Percentiles rank a stretch among this genome's conserved stretches.
Evolutionary conservation across 2,797 vertebrate genomes (phyloP).

Genomic region (Fringilla coelebs): DNA sequence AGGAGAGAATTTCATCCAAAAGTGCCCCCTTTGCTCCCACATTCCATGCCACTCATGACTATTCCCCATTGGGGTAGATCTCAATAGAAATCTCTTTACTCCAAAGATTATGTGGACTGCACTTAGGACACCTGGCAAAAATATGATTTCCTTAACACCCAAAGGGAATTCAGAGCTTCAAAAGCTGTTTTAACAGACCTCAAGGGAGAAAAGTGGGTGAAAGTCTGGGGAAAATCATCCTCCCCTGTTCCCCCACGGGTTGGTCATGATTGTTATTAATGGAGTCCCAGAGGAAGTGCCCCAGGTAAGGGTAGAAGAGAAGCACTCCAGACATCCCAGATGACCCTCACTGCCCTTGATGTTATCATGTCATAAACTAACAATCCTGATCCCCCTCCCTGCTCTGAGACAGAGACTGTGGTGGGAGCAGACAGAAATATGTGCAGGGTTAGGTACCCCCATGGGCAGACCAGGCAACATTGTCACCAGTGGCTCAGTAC

Average conservation of each 20-base stretch:
- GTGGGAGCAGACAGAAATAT: not conserved
- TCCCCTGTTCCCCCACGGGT: not conserved
- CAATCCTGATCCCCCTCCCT: not conserved
- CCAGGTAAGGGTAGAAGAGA: not conserved
- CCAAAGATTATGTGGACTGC: not conserved
- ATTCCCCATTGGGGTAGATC: no score
- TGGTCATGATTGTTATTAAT: not conserved
- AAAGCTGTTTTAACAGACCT: not conserved
- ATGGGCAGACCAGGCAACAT: not conserved
- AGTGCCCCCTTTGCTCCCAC: no score
- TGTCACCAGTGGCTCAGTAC: not conserved
- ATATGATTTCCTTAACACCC: not conserved
- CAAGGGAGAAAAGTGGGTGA: not conserved
- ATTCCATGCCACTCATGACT: no score
- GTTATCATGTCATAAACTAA: not conserved
- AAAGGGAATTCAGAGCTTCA: not conserved
- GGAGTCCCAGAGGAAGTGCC: not conserved
- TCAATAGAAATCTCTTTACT: not conserved
- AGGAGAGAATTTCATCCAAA: no score
- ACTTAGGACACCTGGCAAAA: not conserved
- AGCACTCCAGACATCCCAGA: not conserved
- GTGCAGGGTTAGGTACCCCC: not conserved
- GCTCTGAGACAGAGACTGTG: not conserved
- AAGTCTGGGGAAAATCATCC: not conserved
- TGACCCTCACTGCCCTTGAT: not conserved